Percentiles rank a stretch among this genome's conserved stretches.
Conservation (phyloP, 1,140 invertebrate genomes). For the Antheraea mylitta region DNA sequence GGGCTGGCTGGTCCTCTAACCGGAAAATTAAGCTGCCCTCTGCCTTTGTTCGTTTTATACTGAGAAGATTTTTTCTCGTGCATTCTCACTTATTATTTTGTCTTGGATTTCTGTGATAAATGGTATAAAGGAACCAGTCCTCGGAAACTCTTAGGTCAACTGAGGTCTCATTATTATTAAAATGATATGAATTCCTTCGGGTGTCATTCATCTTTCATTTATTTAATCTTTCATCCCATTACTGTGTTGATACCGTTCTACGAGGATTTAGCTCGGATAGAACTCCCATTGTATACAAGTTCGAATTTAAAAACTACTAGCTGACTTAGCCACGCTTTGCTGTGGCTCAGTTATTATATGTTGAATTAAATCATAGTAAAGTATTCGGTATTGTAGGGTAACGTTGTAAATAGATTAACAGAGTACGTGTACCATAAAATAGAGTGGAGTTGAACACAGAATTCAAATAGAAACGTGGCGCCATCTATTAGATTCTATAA, state of each 20-base stretch:
- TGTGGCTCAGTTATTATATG: too few species aligned
- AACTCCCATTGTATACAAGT: not conserved
- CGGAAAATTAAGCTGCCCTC: slow-evolving; percentile 29
- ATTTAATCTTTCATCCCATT: not conserved
- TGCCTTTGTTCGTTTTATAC: slow-evolving; percentile 29
- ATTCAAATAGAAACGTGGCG: too few species aligned
- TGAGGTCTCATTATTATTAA: not conserved
- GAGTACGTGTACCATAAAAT: too few species aligned
- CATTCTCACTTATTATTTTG: slow-evolving; percentile 26
- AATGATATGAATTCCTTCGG: not conserved
- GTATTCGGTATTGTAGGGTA: too few species aligned
- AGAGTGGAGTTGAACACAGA: too few species aligned
- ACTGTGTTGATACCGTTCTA: not conserved
- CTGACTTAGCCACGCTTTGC: too few species aligned
- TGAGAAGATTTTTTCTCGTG: slow-evolving; percentile 17
- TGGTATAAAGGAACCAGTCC: slow-evolving; percentile 2
- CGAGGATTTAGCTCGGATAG: not conserved
- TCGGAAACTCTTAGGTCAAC: not conserved
- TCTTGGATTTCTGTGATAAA: slow-evolving; percentile 25
- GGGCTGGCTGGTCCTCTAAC: slow-evolving; percentile 22
- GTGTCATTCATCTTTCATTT: not conserved
- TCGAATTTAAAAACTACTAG: too few species aligned
- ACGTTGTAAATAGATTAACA: too few species aligned
- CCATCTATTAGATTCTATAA: too few species aligned
- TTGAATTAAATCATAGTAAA: too few species aligned